These are phyloP conservation scores for Spicauda simplicius DNA, from an alignment of 2,888 invertebrate genomes.

Conservation along the genomic window DNA sequence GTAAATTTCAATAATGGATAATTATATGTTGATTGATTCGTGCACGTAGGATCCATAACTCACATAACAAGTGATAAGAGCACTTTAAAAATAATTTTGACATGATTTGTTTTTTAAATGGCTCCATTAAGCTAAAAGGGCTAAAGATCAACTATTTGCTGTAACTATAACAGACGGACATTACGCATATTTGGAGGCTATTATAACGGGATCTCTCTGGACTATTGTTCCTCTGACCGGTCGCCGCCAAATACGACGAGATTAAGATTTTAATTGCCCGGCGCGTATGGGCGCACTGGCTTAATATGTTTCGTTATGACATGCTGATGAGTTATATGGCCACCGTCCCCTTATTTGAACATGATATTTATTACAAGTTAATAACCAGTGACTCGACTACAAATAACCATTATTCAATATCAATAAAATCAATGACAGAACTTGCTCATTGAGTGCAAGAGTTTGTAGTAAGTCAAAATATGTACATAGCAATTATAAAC, in stretches of 20 bases:
- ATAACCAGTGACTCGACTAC: too few species aligned
- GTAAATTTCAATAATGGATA: too few species aligned
- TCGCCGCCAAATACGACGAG: constrained; percentile 7
- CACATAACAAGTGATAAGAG: background rate
- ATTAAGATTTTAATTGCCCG: constrained; percentile 27
- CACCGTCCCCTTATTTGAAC: constrained; percentile 1
- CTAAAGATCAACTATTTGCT: background rate
- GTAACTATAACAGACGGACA: constrained; percentile 6
- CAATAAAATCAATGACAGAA: too few species aligned
- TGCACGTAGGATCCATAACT: background rate
- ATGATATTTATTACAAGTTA: background rate
- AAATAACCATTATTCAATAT: too few species aligned
- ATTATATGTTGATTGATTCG: too few species aligned
- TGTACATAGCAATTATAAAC: too few species aligned
- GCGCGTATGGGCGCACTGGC: constrained; percentile 5
- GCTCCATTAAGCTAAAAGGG: constrained; percentile 13
- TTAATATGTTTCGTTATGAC: constrained; percentile 15
- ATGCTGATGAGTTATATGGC: background rate
- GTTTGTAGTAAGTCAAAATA: too few species aligned
- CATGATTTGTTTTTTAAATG: constrained; percentile 8
- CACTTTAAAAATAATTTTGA: background rate
- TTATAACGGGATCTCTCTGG: constrained; percentile 10
- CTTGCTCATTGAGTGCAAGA: too few species aligned
- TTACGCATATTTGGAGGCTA: constrained; percentile 20
- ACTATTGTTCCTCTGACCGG: background rate